phyloP scores from a whole-genome alignment of 2,888 invertebrate species.

The Eustalomyia histrio region DNA sequence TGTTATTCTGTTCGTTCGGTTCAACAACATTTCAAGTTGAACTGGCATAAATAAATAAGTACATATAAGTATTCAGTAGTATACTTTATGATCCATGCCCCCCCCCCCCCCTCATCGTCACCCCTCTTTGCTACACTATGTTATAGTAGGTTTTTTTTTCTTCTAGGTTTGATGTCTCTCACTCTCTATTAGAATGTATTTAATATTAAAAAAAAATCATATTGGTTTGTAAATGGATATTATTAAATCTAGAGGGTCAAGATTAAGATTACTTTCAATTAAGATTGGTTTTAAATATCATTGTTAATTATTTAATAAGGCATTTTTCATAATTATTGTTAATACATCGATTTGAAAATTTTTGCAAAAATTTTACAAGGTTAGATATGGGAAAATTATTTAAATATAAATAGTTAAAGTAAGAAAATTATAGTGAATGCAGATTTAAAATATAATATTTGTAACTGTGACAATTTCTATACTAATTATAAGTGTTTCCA shows the following conservation, averaged over 20 bases:
- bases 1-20: conserved; percentile 54
- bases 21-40: conserved; percentile 66
- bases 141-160: conserved; percentile 2
- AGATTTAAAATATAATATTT: too few species aligned
- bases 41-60: conserved; percentile 48
- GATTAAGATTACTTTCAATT: conserved; percentile 65
- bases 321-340: conserved; percentile 15
- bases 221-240: conserved; percentile 37
- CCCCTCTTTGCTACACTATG: neutral
- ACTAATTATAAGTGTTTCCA: too few species aligned
- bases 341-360: conserved; percentile 24
- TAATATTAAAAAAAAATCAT: neutral
- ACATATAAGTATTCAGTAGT: neutral
- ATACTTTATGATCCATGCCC: neutral
- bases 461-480: too few species aligned
- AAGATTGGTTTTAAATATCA: conserved; percentile 62
- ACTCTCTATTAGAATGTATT: conserved; percentile 36
- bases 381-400: neutral
- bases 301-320: conserved; percentile 35
- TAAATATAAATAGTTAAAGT: too few species aligned
- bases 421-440: too few species aligned
- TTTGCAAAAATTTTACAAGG: conserved; percentile 29
- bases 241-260: conserved; percentile 63
- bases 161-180: conserved; percentile 20
- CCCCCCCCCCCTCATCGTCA: neutral